Percentiles rank a stretch among this genome's conserved stretches.
Evolutionary conservation across 2,888 invertebrate species (phyloP).

Genomic region (Cataglyphis altisquamis): DNA sequence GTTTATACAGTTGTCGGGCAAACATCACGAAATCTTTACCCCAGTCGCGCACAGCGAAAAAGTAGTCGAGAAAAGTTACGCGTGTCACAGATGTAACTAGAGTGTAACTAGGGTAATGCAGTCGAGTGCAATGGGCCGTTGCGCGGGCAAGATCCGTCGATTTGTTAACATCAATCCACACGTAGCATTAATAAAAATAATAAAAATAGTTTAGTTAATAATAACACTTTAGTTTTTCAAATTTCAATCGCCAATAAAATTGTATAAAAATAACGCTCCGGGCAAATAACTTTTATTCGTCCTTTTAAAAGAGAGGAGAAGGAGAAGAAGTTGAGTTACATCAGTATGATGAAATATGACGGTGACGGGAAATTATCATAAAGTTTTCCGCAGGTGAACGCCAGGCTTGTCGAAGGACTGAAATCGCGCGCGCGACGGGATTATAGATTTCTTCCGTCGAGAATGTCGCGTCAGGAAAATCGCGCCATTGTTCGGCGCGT

Average conservation of each 20-base stretch:
- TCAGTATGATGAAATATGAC: not conserved
- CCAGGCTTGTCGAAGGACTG: conserved; percentile 5
- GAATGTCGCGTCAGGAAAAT: conserved; percentile 49
- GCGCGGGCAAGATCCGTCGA: not conserved
- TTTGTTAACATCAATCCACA: conserved; percentile 6
- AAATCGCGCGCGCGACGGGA: conserved; percentile 41
- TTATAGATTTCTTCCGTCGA: conserved; percentile 47
- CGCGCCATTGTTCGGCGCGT: conserved; percentile 41
- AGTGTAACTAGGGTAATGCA: not conserved
- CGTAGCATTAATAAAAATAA: not conserved
- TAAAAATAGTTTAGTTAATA: too few relatives aligned
- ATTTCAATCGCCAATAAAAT: not conserved
- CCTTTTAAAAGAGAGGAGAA: not conserved
- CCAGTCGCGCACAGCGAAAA: conserved; percentile 29
- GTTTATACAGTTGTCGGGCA: conserved; percentile 54
- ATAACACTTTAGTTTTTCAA: not conserved
- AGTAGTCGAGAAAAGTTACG: conserved; percentile 42
- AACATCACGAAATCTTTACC: conserved; percentile 51
- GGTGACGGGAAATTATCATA: conserved; percentile 19
- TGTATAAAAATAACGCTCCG: not conserved
- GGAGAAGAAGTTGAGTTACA: not conserved
- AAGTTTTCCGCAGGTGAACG: conserved; percentile 20
- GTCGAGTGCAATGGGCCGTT: not conserved
- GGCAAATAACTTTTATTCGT: not conserved
- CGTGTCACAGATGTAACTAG: conserved; percentile 17